Evolutionary conservation across 2,113 vertebrate species (phyloP), one percentile per base, ranked within the genome.

Genomic region (Dromiciops gliroides): DNA sequence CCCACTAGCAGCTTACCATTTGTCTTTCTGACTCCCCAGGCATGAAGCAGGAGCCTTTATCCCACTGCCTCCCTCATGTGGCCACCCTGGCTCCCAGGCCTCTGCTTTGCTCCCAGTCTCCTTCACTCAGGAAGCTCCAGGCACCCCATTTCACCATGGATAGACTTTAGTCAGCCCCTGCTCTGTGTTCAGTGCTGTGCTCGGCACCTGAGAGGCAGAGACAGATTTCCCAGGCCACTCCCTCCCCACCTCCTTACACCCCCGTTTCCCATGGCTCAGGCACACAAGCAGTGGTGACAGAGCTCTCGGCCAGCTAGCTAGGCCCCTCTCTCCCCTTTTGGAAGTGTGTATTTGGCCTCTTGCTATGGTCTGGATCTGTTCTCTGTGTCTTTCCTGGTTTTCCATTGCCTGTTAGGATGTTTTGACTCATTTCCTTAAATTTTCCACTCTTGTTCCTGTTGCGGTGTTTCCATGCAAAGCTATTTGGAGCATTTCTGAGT

Each of bases 401-500:
- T 56, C 50, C 89, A 22, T 75, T 51, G n/a, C 88, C 89, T 26
- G 0, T 44, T 31, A 48, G 89, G 48, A 16, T 37, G 56, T 37
- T 37, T 24, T 94, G 94, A 97, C 94, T 96, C 96, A 92, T 48
- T 97, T 95, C 89, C 91, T 91, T 88, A 51, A 28, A 52, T 92
- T 90, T 75, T 56, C 28, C n/a, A 37, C 91, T 51, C 88, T 92
- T 0, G 22, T 16, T 75, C 51, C 88, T 92, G 60, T 25, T 0
- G 0, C 91, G 94, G 93, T 0, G 0, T 75, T 95, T 91, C 94
- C 95, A 56, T 52, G 50, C 67, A 94, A 0, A 44, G 60, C 67
- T 47, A 75, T 89, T 44, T 51, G 88, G 50, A 51, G 90, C 22
- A n/a, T 28, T 48, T 83, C 67, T 83, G 19, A 83, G 48, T 67